These are phyloP conservation scores for Drosophila paranaensis DNA, from an alignment of 2,888 invertebrate genomes.

Conservation along the genomic window DNA sequence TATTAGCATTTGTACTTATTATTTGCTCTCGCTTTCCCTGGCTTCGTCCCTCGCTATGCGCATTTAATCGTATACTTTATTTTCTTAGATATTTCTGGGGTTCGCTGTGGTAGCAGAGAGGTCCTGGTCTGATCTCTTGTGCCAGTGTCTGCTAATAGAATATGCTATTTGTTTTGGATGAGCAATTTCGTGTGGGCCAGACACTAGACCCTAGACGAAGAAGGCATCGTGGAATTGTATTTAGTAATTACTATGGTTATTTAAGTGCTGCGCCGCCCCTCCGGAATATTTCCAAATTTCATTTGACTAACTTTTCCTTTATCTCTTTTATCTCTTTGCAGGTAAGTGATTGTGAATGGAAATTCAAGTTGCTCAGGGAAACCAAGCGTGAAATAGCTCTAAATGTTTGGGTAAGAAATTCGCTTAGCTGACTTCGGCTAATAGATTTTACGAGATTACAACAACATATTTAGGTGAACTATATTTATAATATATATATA, in stretches of 20 bases:
- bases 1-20: conserved; percentile 81
- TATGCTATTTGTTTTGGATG: conserved; percentile 56
- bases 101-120: not conserved
- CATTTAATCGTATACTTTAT: conserved; percentile 74
- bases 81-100: conserved; percentile 33
- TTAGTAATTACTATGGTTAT: conserved; percentile 43
- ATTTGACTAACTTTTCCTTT: conserved; percentile 38
- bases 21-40: conserved; percentile 48
- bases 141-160: conserved; percentile 47
- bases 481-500: not conserved
- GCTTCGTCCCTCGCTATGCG: conserved; percentile 1
- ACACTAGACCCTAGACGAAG: conserved; percentile 14
- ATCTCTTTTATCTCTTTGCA: conserved; percentile 40
- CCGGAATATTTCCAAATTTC: conserved; percentile 2
- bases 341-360: conserved; percentile 46
- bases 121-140: not conserved
- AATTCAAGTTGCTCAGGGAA: conserved; percentile 3
- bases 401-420: conserved; percentile 38
- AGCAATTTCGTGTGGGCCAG: conserved; percentile 23
- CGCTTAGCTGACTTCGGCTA: not conserved
- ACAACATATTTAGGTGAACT: not conserved
- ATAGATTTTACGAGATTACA: not conserved
- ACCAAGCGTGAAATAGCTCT: not conserved
- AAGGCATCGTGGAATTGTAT: conserved; percentile 21
- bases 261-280: conserved; percentile 16